phyloP scores from a whole-genome alignment of 2,888 invertebrate genomes.

The Tipula helvola region DNA sequence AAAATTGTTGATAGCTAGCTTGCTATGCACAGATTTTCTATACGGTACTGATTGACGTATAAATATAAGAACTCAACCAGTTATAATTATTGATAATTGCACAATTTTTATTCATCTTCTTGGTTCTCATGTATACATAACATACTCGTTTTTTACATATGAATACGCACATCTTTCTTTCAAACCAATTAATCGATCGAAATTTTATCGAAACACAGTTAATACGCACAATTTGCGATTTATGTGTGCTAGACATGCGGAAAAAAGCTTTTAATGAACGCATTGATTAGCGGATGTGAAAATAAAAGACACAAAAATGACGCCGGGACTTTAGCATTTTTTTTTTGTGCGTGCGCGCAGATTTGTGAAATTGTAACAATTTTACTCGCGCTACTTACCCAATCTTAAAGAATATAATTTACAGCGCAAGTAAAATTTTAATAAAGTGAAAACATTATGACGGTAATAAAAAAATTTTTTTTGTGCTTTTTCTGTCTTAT shows the following conservation, averaged over 20 bases:
- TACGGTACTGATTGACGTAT: background rate
- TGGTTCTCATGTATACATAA: background rate
- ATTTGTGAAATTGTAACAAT: background rate
- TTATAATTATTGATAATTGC: background rate
- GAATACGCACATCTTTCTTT: background rate
- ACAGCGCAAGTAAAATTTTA: background rate
- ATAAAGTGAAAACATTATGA: background rate
- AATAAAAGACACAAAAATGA: background rate
- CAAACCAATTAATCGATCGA: background rate
- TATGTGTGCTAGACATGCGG: background rate
- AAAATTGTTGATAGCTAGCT: background rate
- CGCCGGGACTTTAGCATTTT: background rate
- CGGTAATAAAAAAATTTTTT: background rate
- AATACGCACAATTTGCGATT: background rate
- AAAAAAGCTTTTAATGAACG: background rate
- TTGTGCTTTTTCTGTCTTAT: background rate
- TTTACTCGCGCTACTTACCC: background rate
- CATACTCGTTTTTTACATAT: background rate
- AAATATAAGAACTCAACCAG: background rate
- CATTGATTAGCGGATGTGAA: background rate
- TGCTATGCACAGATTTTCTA: background rate
- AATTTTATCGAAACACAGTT: background rate
- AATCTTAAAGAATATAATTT: background rate
- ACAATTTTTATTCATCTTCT: background rate
- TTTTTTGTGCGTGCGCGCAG: background rate